A percentile compares a stretch with the other conserved stretches of the same genome.
phyloP scores from a whole-genome alignment of 2,888 invertebrate genomes.

The Watsonalla cultraria region DNA sequence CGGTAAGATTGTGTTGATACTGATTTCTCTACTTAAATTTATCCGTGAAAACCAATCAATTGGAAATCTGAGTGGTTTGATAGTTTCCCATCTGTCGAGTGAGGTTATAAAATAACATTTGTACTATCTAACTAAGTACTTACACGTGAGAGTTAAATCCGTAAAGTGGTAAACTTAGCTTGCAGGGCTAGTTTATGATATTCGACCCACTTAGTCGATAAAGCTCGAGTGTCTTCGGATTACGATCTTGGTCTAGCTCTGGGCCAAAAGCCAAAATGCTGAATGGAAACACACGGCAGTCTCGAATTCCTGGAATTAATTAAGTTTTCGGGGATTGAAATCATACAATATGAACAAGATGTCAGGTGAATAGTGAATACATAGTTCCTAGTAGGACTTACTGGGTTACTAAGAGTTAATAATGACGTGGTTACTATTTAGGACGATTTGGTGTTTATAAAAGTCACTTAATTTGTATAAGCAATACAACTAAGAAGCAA shows the following conservation, averaged over 20 bases:
- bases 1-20: constrained; percentile 15
- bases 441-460: no score
- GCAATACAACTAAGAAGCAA: no score
- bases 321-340: constrained; percentile 12
- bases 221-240: constrained; percentile 37
- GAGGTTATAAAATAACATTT: constrained; percentile 27
- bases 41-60: constrained; percentile 20
- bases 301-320: constrained; percentile 18
- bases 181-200: constrained; percentile 50
- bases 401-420: no score
- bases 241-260: constrained; percentile 35
- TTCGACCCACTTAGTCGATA: constrained; percentile 36
- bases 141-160: constrained; percentile 23
- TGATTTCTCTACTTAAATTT: constrained; percentile 14
- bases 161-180: constrained; percentile 34
- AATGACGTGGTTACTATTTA: no score
- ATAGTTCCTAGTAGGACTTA: no score
- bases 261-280: constrained; percentile 47
- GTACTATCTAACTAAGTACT: constrained; percentile 28
- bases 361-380: background rate
- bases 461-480: no score
- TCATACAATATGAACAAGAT: background rate
- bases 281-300: constrained; percentile 34
- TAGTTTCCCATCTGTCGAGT: constrained; percentile 30
- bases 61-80: constrained; percentile 30